These are phyloP conservation scores for Eremobia ochroleuca DNA, from an alignment of 2,888 invertebrate genomes.

Conservation along the genomic window DNA sequence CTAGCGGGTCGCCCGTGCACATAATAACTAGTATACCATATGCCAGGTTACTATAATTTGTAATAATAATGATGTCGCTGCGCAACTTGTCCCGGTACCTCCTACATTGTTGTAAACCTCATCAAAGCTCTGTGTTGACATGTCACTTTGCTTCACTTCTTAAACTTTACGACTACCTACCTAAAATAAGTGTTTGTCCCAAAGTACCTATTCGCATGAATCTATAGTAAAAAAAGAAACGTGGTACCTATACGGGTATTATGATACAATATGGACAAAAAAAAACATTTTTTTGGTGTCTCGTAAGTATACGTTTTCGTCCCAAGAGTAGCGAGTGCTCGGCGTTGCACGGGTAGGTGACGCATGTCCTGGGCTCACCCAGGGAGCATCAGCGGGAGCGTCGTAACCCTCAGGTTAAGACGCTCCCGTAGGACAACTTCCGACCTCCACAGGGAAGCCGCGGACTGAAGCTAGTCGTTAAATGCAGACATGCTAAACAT, in stretches of 20 bases:
- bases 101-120: constrained; percentile 3
- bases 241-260: not conserved
- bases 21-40: not conserved
- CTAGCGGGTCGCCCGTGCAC: constrained; percentile 7
- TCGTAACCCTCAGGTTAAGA: too few relatives aligned
- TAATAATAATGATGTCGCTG: constrained; percentile 28
- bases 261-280: not conserved
- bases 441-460: not conserved
- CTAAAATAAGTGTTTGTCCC: not conserved
- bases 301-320: not conserved
- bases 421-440: not conserved
- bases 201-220: not conserved
- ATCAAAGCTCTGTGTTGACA: not conserved
- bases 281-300: not conserved
- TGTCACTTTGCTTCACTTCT: constrained; percentile 4
- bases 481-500: not conserved
- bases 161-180: not conserved
- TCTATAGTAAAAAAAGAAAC: not conserved
- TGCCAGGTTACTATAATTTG: constrained; percentile 11
- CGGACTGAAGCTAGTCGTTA: not conserved
- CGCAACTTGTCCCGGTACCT: constrained; percentile 21
- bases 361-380: not conserved
- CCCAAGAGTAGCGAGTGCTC: not conserved
- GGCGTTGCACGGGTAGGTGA: not conserved
- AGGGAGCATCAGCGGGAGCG: too few relatives aligned